Evolutionary conservation across 2,888 invertebrate species (phyloP), one percentile per base, ranked within the genome.

Genomic region (Helobdella robusta): DNA sequence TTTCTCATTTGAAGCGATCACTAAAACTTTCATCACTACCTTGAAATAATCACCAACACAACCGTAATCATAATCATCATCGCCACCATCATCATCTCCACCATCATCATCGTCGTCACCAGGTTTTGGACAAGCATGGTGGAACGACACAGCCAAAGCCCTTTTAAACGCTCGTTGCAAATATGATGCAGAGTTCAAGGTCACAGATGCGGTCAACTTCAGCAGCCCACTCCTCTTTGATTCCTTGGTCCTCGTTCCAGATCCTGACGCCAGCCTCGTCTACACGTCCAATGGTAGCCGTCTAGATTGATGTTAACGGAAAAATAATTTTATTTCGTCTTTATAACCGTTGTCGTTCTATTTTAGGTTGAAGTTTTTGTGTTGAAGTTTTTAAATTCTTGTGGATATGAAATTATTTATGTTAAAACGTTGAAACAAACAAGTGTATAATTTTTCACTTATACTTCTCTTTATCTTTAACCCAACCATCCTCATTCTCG

Each of bases 191-290:
- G 58, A 50, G 2, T 44, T 72, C 11, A 66, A 56, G 18, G 52
- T 68, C 30, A 40, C 40, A 8, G n/a, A 65, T 1, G 44, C 56
- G 52, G 68, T 66, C 35, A 59, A 35, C 40, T 48, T 66, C 28
- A 62, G 48, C 11, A 28, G 52, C 18, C 36, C 54, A 20, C 63
- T 72, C 23, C 28, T 66, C n/a, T 50, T 73, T n/a, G 73, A 73
- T 59, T 71, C 73, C 28, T 36, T 71, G 2, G 69, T 71, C n/a
- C 34, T 72, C 25, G n/a, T 70, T 5, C 73, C 73, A 2, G 66
- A 64, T 58, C 46, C 59, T n/a, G 40, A 56, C 18, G 30, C 6
- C 30, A 68, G 64, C 44, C 28, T 28, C 5, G 36, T 59, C 40
- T 66, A 64, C 23, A 6, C 6, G 4, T 40, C 25, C 25, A 44